Percentiles rank a stretch among this genome's conserved stretches.
These are phyloP conservation scores for Bicyclus anynana DNA, from an alignment of 1,140 invertebrate species.

Conservation along the genomic window DNA sequence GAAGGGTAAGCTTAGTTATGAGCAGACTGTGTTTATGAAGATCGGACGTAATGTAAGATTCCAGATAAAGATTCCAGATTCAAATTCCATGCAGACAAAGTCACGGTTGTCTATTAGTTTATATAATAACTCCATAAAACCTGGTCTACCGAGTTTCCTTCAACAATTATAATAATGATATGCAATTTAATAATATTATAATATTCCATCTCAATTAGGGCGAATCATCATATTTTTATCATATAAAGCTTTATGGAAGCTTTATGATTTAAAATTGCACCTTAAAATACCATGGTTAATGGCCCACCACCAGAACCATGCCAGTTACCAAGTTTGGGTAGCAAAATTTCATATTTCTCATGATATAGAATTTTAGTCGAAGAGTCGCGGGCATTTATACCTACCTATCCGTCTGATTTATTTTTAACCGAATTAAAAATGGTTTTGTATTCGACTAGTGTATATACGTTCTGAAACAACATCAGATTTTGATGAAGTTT, in stretches of 20 bases:
- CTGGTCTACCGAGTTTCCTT: background rate
- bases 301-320: background rate
- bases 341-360: conserved; percentile 15
- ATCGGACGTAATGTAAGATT: no score
- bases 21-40: no score
- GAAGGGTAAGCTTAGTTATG: no score
- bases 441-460: no score
- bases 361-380: conserved; percentile 2
- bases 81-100: no score
- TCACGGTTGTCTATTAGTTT: no score
- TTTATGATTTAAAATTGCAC: conserved; percentile 6
- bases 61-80: no score
- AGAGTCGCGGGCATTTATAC: background rate
- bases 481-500: no score
- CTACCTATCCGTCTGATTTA: no score
- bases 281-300: conserved; percentile 13
- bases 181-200: background rate
- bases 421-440: no score
- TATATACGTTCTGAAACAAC: no score
- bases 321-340: conserved; percentile 8
- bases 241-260: conserved; percentile 3
- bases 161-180: background rate
- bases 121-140: no score
- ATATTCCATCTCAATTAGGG: background rate
- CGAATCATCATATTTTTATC: background rate